Evolutionary conservation across 2,888 invertebrate species (phyloP), one percentile per base, ranked within the genome.

Genomic region (Electrophaes corylata): DNA sequence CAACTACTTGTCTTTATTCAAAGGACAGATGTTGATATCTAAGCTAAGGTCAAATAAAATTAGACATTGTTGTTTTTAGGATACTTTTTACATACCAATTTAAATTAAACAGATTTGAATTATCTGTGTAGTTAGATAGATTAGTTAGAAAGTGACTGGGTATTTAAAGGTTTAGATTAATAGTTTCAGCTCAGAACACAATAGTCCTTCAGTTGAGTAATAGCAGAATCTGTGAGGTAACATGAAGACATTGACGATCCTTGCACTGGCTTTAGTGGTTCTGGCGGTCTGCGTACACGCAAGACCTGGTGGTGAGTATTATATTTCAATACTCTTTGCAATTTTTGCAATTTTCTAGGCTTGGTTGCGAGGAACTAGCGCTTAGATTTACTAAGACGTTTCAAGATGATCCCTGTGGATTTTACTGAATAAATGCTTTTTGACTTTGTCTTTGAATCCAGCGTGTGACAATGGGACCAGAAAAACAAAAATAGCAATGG

Each of bases 241-340:
- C 29, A 76, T 76, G 76, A 74, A 69, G 60, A 70, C 66, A 16
- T 54, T 68, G 0, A 70, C 72, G 3, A 33, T 72, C 0, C 8
- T 71, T 8, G 60, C 52, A 0, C 61, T 76, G 35, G 10, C 46
- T 3, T 10, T 75, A 0, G 54, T 72, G 2, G 62, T 70, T 4
- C 14, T 72, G 16, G 67, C 61, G 10, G 67, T 70, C 3, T 69
- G 58, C 40, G 66, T 64, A 1, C 39, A 57, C 1, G 67, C 69
- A 4, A 64, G 35, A 3, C 76, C 76, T 46, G 70, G 66, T 16
- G 72, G 75, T 75, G 45, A 73, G 72, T 19, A 1, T 39, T 39
- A 0, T 26, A 26, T 6, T 26, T 6, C 8, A 26, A 26, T 23
- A 23, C 4, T 23, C n/a, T n/a, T n/a, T n/a, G n/a, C n/a, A n/a